Conservation (phyloP, 30 jellyfish, hydroid and myxozoan species). For the Phacellophora camtschatica region DNA sequence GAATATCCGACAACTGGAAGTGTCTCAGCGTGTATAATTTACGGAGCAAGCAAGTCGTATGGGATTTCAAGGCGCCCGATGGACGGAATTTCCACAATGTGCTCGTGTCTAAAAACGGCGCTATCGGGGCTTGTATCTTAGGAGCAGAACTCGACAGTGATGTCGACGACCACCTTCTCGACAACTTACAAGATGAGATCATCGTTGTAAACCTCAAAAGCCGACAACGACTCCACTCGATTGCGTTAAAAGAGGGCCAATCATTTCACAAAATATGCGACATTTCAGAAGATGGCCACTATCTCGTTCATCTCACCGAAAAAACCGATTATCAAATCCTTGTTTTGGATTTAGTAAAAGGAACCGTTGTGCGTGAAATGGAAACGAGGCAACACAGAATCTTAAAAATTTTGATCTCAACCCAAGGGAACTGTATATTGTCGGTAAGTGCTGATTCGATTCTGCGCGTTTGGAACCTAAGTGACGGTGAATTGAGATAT, state of each 20-base stretch:
- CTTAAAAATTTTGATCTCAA: slow-evolving; percentile 50
- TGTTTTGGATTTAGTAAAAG: slow-evolving; percentile 68
- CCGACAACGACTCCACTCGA: slow-evolving; percentile 32
- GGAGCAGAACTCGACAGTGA: slow-evolving; percentile 19
- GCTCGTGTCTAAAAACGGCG: slow-evolving; percentile 58
- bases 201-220: slow-evolving; percentile 47
- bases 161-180: background rate
- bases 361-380: slow-evolving; percentile 47
- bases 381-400: slow-evolving; percentile 59
- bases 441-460: slow-evolving; percentile 69
- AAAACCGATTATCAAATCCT: slow-evolving; percentile 56
- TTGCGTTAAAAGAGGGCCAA: slow-evolving; percentile 25
- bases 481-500: slow-evolving; percentile 58
- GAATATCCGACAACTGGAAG: slow-evolving; percentile 17
- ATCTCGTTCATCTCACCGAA: slow-evolving; percentile 65
- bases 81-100: slow-evolving; percentile 61
- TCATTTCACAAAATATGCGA: slow-evolving; percentile 50
- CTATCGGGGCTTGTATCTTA: slow-evolving; percentile 50
- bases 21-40: slow-evolving; percentile 23
- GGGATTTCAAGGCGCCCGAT: slow-evolving; percentile 71
- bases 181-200: slow-evolving; percentile 33
- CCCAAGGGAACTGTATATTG: slow-evolving; percentile 75
- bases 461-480: slow-evolving; percentile 62
- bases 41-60: slow-evolving; percentile 31
- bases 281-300: slow-evolving; percentile 78